Evolutionary conservation across 2,888 invertebrate genomes (phyloP), one percentile per base, ranked within the genome.

Genomic region (Charanyca ferruginea): DNA sequence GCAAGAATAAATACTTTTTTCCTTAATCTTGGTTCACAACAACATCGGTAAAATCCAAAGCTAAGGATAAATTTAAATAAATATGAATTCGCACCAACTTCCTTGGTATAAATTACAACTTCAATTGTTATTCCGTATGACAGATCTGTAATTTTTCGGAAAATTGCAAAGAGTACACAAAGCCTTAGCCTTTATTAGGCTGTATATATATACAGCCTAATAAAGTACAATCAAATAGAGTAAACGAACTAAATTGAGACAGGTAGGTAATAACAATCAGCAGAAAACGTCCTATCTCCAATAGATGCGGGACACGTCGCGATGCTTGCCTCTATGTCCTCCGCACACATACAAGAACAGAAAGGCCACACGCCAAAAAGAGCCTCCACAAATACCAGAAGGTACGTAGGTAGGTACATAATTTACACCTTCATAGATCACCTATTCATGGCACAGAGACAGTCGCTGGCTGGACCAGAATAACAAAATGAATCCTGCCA

Each of bases 251-350:
- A 66, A 63, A 63, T 60, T 51, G 28, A 60, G 38, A 28, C 45
- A 59, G 49, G 48, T 57, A 54, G 53, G 47, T 54, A 47, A 61
- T 18, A 45, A 20, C 35, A 74, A 74, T 66, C 44, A 73, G 45
- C 48, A 41, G 9, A 48, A n/a, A 58, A 16, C 20, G 32, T 47
- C 23, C 23, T 32, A 9, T 13, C 1, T n/a, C n/a, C 9, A 55
- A 45, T 54, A 25, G n/a, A 80, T 73, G 45, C 58, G n/a, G 51
- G 47, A 38, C 70, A 73, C 73, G 66, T 68, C 61, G 22, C 42
- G n/a, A 41, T 38, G 18, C 35, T 65, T 62, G 38, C 22, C 49
- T 51, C 18, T 41, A n/a, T n/a, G 16, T 47, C 51, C 60, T 32
- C 41, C 55, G 35, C 28, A 42, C 18, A 51, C 57, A 57, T 57